phyloP scores from a whole-genome alignment of 23 tunicate species.

The Styela plicata region DNA sequence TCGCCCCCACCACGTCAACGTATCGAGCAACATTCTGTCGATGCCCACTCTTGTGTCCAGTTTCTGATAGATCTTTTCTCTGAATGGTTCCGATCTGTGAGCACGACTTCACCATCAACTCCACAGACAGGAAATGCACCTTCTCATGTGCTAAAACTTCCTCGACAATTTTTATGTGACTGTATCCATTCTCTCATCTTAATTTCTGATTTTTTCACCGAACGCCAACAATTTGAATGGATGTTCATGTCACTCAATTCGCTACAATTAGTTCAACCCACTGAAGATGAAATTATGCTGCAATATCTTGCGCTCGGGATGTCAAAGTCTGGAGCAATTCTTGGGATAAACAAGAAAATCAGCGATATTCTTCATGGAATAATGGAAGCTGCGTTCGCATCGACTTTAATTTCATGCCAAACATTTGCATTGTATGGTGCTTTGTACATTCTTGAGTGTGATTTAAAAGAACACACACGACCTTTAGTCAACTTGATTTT shows the following conservation, averaged over 20 bases:
- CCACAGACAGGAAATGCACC: not conserved
- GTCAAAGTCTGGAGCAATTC: constrained; percentile 73
- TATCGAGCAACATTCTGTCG: constrained; percentile 54
- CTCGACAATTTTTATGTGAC: constrained; percentile 71
- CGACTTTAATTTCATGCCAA: constrained; percentile 53
- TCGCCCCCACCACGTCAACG: constrained; percentile 7
- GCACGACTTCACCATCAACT: constrained; percentile 19
- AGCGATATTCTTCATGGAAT: constrained; percentile 16
- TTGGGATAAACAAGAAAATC: constrained; percentile 52
- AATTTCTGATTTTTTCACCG: constrained; percentile 78
- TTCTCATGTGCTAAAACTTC: not conserved
- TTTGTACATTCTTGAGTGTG: constrained; percentile 63
- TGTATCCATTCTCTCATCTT: constrained; percentile 65
- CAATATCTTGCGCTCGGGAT: constrained; percentile 58
- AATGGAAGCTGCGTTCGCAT: constrained; percentile 36
- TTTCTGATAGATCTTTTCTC: constrained; percentile 85
- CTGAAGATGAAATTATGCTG: constrained; percentile 74
- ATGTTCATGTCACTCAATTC: constrained; percentile 38
- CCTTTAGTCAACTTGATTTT: constrained; percentile 40
- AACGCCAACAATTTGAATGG: constrained; percentile 90
- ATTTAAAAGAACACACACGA: constrained; percentile 18
- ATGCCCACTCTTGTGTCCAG: constrained; percentile 88
- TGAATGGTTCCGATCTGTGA: constrained; percentile 80
- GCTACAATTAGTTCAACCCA: constrained; percentile 45
- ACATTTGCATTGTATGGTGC: constrained; percentile 57